Percentiles rank a stretch among this genome's conserved stretches.
Evolutionary conservation across 2,797 vertebrate genomes (phyloP).

Genomic region (Manis javanica): DNA sequence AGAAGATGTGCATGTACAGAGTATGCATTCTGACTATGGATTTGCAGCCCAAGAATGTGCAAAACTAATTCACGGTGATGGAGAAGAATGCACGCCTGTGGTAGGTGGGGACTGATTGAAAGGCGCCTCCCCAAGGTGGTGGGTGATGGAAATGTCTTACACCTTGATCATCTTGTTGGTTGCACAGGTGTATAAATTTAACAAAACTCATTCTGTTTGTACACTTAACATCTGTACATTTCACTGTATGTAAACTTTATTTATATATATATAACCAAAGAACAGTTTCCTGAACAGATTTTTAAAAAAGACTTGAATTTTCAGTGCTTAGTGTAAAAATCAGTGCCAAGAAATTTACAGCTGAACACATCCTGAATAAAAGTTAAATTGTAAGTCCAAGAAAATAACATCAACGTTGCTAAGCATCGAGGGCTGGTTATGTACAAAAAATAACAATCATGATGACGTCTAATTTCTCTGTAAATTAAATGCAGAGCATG

Average conservation of each 20-base stretch:
- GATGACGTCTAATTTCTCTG: not conserved
- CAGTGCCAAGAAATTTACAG: not conserved
- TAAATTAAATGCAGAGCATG: fast-evolving
- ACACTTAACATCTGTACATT: not conserved
- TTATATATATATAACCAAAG: not conserved
- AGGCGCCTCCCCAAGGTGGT: not conserved
- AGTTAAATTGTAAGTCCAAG: not conserved
- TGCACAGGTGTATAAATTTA: not conserved
- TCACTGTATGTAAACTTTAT: not conserved
- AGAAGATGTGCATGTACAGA: not conserved
- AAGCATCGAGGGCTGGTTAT: fast-evolving
- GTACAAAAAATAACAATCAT: not conserved
- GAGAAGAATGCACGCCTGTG: not conserved
- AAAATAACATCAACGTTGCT: not conserved
- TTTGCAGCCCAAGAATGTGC: not conserved
- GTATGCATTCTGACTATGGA: too few relatives aligned
- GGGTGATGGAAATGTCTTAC: not conserved
- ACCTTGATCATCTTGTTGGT: not conserved
- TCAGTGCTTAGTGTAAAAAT: not conserved
- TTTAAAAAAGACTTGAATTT: not conserved
- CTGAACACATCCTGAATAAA: not conserved
- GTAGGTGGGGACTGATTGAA: not conserved
- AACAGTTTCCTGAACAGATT: not conserved
- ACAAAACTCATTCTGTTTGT: not conserved
- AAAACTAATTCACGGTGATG: not conserved